These are phyloP conservation scores for Eonycteris spelaea DNA, from an alignment of 2,113 vertebrate genomes.

Conservation along the genomic window DNA sequence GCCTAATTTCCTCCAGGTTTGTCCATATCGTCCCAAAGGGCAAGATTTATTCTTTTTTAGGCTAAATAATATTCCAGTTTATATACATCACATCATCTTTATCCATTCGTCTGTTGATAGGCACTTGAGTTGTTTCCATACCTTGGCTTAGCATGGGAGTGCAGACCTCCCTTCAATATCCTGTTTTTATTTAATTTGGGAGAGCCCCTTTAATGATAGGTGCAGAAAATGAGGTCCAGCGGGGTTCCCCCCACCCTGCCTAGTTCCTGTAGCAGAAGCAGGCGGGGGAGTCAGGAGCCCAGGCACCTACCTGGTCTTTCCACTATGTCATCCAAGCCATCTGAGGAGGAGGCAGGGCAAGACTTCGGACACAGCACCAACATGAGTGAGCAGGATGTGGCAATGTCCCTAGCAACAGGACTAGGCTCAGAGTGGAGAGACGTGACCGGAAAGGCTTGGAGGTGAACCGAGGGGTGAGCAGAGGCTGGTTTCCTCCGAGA, in stretches of 20 bases:
- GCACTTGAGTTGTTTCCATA: background rate
- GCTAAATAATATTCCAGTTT: background rate
- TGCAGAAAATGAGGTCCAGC: background rate
- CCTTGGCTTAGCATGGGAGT: background rate
- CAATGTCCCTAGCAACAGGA: background rate
- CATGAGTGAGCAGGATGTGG: slow-evolving; percentile 38
- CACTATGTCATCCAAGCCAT: background rate
- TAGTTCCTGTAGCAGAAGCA: background rate
- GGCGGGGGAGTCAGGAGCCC: background rate
- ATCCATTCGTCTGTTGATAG: background rate
- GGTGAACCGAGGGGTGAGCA: background rate
- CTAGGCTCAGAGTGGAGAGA: background rate
- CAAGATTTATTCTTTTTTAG: background rate
- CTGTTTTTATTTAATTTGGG: background rate
- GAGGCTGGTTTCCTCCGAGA: background rate
- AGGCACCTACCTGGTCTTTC: background rate
- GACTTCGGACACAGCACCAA: background rate
- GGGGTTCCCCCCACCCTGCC: background rate
- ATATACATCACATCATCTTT: background rate
- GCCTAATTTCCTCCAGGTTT: background rate
- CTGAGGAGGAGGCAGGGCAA: background rate
- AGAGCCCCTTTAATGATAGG: background rate
- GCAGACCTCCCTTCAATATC: too few species aligned
- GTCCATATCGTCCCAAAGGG: background rate
- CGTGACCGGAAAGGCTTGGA: slow-evolving; percentile 30